Base-by-base conservation (phyloP, 1,140 invertebrate species). In the Argopecten irradians region DNA sequence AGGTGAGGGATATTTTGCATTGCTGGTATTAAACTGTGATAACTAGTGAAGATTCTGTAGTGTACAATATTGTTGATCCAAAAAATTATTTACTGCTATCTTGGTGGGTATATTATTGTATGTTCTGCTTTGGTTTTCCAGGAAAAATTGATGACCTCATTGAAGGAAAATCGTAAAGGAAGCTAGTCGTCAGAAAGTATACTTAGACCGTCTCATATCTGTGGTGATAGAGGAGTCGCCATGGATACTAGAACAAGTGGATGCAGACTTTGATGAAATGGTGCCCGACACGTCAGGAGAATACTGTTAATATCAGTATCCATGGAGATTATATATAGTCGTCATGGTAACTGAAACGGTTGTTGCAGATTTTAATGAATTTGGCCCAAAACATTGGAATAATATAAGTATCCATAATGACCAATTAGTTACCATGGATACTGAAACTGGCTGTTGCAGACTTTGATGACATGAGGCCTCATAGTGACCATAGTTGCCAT, bases 171-270 rank as follows among this genome's bases (percentile, higher is more conserved):
- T 90, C 0, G 87, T 91, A 16, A 88, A 90, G 43, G 91, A 92
- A 82, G 88, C 91, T 33, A 88, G 88, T 87, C 85, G 87, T 33
- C 90, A 92, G 87, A 92, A 89, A 34, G 89, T 90, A 14, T 92
- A 91, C 86, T 84, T 92, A 41, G 91, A 92, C 84, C 87, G 89
- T 33, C 88, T 92, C n/a, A 89, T 92, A 36, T 90, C 90, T 83
- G 89, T 91, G 22, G 92, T 92, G 32, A 85, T 92, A 22, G 87
- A 90, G 83, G 88, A 91, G 41, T 89, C 90, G 28, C 92, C 92
- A 86, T 92, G 92, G 92, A 88, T 92, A 86, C 86, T 92, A 84
- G 91, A 92, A n/a, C 90, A 92, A 55, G 89, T 92, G 0, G 92
- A 92, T 88, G 90, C 89, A 86, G 83, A 88, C 71, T 90, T 90